Conservation (phyloP, 2,797 vertebrate genomes). For the Propithecus perrieri region DNA sequence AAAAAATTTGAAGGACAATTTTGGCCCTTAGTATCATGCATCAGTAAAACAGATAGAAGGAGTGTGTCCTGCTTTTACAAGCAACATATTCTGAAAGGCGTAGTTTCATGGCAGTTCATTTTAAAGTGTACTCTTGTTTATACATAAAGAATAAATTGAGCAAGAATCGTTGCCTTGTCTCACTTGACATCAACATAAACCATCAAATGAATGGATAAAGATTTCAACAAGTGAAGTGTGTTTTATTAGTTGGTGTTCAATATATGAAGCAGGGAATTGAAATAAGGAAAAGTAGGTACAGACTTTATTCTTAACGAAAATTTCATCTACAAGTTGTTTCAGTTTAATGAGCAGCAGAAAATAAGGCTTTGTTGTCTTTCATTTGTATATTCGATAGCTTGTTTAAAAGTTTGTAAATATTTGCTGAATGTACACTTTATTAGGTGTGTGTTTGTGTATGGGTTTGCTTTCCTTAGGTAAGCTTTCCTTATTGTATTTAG, state of each 20-base stretch:
- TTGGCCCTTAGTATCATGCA: background rate
- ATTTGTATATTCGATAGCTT: conserved; percentile 24
- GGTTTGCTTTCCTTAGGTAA: background rate
- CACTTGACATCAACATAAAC: conserved; percentile 40
- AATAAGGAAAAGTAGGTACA: background rate
- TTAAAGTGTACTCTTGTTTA: conserved; percentile 8
- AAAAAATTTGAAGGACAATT: background rate
- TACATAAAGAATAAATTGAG: conserved; percentile 38
- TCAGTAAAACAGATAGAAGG: background rate
- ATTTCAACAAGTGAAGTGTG: conserved; percentile 25
- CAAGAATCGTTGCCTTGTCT: background rate
- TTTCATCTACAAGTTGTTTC: conserved; percentile 28
- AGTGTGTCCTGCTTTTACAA: background rate
- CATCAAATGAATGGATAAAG: background rate
- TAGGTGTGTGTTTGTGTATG: background rate
- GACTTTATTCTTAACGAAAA: conserved; percentile 24
- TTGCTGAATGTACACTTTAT: conserved; percentile 48
- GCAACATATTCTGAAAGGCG: background rate
- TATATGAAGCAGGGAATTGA: background rate
- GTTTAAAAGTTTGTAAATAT: conserved; percentile 64
- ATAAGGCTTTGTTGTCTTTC: conserved; percentile 42
- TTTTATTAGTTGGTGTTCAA: conserved; percentile 32
- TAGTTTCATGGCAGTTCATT: background rate
- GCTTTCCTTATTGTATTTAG: background rate
- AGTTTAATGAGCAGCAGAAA: conserved; percentile 62